Evolutionary conservation across 2,113 vertebrate genomes (phyloP).

Genomic region (Terrapene triunguis): DNA sequence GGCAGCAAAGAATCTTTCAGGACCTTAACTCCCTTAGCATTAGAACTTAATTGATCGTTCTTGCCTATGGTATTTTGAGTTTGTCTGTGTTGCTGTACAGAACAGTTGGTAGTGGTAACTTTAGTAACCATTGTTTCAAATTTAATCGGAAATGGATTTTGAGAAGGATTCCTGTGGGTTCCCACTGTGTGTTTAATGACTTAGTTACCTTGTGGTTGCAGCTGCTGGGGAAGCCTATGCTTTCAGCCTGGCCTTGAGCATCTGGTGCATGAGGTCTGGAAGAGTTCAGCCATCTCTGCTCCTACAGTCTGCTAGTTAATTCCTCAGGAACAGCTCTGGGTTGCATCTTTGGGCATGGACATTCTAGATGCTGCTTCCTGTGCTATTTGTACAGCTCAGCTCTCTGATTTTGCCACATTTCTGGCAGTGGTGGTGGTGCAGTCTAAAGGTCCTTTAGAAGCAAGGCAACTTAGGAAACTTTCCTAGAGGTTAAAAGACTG

Average conservation of each 20-base stretch:
- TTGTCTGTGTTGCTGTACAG: neutral
- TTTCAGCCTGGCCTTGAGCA: conserved; percentile 17
- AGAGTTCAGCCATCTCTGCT: conserved; percentile 38
- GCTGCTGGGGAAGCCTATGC: conserved; percentile 13
- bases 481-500: neutral
- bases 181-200: neutral
- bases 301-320: conserved; percentile 10
- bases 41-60: neutral
- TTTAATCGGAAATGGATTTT: conserved; percentile 16
- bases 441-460: neutral
- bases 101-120: neutral
- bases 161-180: conserved; percentile 8
- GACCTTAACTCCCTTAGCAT: neutral
- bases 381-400: neutral
- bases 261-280: conserved; percentile 23
- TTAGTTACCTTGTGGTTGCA: conserved; percentile 30
- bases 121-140: neutral
- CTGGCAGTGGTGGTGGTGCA: neutral
- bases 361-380: neutral
- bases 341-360: neutral
- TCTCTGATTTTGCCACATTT: neutral
- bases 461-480: neutral
- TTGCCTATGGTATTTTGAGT: neutral
- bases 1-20: neutral
- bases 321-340: conserved; percentile 1